Conservation (phyloP, 2,797 vertebrate genomes). For the Sebastolobus altivelis region DNA sequence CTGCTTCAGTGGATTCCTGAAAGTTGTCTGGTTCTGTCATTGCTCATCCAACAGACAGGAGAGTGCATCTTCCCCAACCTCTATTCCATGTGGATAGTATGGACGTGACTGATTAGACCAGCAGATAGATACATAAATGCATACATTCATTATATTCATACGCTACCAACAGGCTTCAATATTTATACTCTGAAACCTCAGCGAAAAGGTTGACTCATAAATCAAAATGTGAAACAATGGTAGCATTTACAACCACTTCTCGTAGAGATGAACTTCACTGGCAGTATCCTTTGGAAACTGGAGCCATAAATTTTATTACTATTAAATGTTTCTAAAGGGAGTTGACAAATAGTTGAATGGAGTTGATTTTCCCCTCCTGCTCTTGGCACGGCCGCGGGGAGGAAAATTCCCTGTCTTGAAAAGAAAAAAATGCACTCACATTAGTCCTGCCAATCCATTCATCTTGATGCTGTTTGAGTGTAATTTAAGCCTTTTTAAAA, state of each 20-base stretch:
- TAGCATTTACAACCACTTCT: slow-evolving; percentile 89
- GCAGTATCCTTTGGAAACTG: slow-evolving; percentile 93
- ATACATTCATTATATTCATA: slow-evolving; percentile 46
- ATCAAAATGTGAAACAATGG: slow-evolving; percentile 90
- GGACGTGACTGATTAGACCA: slow-evolving; percentile 56
- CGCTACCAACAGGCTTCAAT: slow-evolving; percentile 38
- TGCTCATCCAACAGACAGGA: slow-evolving; percentile 73
- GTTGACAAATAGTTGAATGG: slow-evolving; percentile 97
- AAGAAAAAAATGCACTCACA: slow-evolving; percentile 80
- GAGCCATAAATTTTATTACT: slow-evolving; percentile 94
- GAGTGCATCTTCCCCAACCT: slow-evolving; percentile 70
- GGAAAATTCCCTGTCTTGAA: slow-evolving; percentile 89
- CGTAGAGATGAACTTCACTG: slow-evolving; percentile 89
- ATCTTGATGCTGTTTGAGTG: slow-evolving; percentile 91
- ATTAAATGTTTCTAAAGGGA: slow-evolving; percentile 98
- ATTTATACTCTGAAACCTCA: slow-evolving; percentile 69
- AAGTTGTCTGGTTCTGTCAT: slow-evolving; percentile 84
- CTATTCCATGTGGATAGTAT: slow-evolving; percentile 52
- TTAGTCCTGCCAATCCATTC: slow-evolving; percentile 89
- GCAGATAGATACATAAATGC: slow-evolving; percentile 38
- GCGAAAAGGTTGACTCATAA: slow-evolving; percentile 78
- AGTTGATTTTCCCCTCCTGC: slow-evolving; percentile 88
- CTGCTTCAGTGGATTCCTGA: slow-evolving; percentile 83
- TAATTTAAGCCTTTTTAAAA: slow-evolving; percentile 92
- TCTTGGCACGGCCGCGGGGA: slow-evolving; percentile 88